phyloP scores from a whole-genome alignment of 2,113 vertebrate species.

The Otocyon megalotis region DNA sequence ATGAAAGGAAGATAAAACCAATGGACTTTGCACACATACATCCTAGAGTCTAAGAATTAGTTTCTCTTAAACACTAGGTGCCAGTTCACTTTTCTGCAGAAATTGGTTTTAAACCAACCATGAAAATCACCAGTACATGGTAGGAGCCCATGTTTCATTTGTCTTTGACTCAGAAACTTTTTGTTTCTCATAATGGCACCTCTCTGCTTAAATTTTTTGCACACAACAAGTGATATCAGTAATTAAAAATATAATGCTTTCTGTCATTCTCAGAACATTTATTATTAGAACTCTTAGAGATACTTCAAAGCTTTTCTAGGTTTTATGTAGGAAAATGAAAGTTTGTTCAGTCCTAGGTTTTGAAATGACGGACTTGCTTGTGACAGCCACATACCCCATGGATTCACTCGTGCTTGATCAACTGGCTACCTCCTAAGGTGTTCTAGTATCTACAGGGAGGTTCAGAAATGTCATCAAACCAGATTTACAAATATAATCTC shows the following conservation, averaged over 20 bases:
- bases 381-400: neutral
- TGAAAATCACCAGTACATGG: neutral
- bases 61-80: neutral
- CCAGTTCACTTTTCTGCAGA: neutral
- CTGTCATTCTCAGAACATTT: neutral
- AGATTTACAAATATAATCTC: neutral
- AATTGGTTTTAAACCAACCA: neutral
- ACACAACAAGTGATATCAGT: neutral
- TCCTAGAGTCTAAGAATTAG: neutral
- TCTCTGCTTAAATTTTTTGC: slow-evolving; percentile 1
- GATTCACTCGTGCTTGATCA: neutral
- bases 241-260: neutral
- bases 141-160: neutral
- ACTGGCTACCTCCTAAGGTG: neutral
- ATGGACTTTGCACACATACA: neutral
- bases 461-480: neutral
- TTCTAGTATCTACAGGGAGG: neutral
- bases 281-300: neutral
- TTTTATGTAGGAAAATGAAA: neutral
- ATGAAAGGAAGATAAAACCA: neutral
- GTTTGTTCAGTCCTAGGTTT: neutral
- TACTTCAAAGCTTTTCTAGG: neutral
- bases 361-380: neutral
- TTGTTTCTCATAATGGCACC: neutral
- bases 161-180: neutral